These are phyloP conservation scores for Pachyuromys duprasi DNA, from an alignment of 2,797 vertebrate genomes.

Conservation along the genomic window DNA sequence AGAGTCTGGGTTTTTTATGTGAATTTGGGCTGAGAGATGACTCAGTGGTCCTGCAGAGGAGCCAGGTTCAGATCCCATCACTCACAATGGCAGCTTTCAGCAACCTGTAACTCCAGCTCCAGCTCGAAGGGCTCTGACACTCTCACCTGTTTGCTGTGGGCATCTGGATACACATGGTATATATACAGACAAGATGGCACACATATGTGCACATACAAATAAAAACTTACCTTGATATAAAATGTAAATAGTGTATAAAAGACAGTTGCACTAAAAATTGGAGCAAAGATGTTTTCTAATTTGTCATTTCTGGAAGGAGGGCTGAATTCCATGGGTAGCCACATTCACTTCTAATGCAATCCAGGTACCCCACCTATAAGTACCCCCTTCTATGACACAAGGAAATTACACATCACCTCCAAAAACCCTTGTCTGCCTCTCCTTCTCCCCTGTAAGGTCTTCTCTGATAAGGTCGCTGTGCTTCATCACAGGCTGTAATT, in stretches of 20 bases:
- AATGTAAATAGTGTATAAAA: not conserved
- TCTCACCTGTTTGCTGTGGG: not conserved
- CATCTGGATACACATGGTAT: no score
- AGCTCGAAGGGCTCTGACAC: not conserved
- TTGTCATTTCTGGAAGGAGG: not conserved
- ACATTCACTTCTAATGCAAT: not conserved
- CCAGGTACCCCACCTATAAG: not conserved
- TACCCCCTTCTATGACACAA: not conserved
- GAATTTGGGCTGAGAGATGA: not conserved
- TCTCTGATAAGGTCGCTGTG: not conserved
- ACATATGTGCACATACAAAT: no score
- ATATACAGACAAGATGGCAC: not conserved
- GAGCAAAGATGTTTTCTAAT: not conserved
- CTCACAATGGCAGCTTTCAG: not conserved
- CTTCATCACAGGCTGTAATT: not conserved
- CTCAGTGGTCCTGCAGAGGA: not conserved
- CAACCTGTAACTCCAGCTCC: not conserved
- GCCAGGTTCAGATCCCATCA: not conserved
- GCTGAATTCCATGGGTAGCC: not conserved
- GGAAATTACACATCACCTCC: not conserved
- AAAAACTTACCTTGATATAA: not conserved
- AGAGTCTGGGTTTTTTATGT: not conserved
- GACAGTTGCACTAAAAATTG: fast-evolving
- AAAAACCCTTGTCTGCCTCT: not conserved
- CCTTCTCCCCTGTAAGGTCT: not conserved